Conservation (phyloP, 2,113 vertebrate genomes). For the Takifugu flavidus region DNA sequence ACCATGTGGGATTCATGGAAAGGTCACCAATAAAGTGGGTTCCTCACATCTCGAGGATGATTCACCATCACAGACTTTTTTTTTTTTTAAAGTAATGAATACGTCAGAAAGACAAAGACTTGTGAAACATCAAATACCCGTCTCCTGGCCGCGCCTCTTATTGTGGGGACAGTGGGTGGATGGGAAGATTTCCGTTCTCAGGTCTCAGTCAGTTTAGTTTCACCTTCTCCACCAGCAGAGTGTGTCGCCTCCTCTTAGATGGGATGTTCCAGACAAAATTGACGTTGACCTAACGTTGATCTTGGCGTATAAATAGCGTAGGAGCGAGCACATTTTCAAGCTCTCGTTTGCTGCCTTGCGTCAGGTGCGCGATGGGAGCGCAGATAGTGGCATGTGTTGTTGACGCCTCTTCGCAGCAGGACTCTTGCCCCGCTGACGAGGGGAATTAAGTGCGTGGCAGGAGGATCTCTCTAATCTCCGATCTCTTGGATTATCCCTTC, state of each 20-base stretch:
- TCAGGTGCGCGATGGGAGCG: constrained; percentile 26
- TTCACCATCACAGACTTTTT: neutral
- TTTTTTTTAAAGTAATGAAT: neutral
- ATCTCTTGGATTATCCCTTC: constrained; percentile 56
- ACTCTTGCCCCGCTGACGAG: constrained; percentile 26
- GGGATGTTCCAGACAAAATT: too few species aligned
- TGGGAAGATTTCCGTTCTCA: constrained; percentile 30
- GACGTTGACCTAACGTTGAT: too few species aligned
- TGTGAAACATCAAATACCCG: too few species aligned
- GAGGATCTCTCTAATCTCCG: constrained; percentile 62
- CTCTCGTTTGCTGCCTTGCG: neutral
- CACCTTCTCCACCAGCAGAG: constrained; percentile 7
- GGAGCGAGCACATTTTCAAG: too few species aligned
- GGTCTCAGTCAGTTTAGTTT: constrained; percentile 37
- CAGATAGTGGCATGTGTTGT: constrained; percentile 14
- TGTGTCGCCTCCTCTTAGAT: too few species aligned
- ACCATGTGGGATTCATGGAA: too few species aligned
- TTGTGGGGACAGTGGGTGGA: constrained; percentile 2
- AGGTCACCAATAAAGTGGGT: too few species aligned
- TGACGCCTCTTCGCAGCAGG: constrained; percentile 41
- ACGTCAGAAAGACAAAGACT: neutral
- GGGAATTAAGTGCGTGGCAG: constrained; percentile 51
- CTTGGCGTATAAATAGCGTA: too few species aligned
- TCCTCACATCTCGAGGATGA: too few species aligned
- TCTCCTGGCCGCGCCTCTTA: too few species aligned